Evolutionary conservation across 2,113 vertebrate species (phyloP).

Genomic region (Lagopus muta): DNA sequence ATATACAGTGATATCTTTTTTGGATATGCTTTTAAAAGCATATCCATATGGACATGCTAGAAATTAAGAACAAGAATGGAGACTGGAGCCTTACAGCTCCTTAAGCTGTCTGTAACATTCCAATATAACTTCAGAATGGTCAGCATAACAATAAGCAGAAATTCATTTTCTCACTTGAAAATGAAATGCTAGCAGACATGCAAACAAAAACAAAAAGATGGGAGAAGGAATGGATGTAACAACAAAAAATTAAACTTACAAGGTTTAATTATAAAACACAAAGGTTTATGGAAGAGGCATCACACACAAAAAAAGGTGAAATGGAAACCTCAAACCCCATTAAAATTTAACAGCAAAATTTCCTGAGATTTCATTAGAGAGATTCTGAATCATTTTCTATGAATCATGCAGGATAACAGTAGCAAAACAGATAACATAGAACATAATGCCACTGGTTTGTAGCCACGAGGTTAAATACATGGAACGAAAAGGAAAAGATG

Average conservation of each 20-base stretch:
- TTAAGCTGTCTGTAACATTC: background rate
- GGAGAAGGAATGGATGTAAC: background rate
- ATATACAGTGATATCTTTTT: background rate
- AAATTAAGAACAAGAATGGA: background rate
- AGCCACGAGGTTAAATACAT: background rate
- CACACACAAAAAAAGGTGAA: background rate
- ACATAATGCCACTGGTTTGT: background rate
- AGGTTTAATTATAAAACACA: background rate
- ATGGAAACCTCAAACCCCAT: background rate
- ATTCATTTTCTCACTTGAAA: background rate
- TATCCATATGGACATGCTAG: background rate
- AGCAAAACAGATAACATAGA: background rate
- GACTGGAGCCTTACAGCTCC: background rate
- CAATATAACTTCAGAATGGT: background rate
- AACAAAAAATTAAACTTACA: background rate
- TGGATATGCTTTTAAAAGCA: background rate
- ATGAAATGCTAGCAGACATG: background rate
- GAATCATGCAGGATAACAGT: background rate
- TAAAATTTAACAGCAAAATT: background rate
- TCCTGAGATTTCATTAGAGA: background rate
- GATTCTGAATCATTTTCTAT: background rate
- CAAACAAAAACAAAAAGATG: background rate
- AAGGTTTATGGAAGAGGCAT: background rate
- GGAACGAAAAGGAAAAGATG: background rate
- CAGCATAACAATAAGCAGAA: background rate